Base-by-base conservation (phyloP, 2,888 invertebrate genomes). In the Hypercompe scribonia region DNA sequence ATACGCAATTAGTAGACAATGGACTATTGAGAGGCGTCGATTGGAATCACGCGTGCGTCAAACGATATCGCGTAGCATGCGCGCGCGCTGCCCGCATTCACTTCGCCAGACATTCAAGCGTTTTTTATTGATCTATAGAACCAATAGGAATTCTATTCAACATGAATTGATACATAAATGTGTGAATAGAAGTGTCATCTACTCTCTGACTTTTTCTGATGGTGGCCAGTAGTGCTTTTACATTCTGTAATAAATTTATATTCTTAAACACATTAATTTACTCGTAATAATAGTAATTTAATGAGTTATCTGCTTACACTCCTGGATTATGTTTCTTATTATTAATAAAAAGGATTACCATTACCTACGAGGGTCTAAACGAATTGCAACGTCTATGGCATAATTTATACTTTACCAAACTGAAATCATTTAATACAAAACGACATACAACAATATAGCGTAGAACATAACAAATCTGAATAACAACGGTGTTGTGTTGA, bases 1-100 rank as follows among this genome's bases (percentile, higher is more conserved):
- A 63, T 74, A 71, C 78, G 73, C 76, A 81, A 78, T 74, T 78
- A 78, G 70, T 67, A 86, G 81, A 89, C 88, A 89, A 89, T 89
- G 81, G 86, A 78, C 79, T 80, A 87, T 88, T 87, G 83, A 86
- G 78, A 71, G 69, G 72, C 78, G 74, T 72, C 70, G 80, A 80
- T 83, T 74, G 79, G 79, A 79, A 80, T 80, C 67, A 80, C 81
- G 84, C 82, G 84, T 86, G 85, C 86, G 86, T 87, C 87, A 86
- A 85, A 79, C 75, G 73, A 78, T 66, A 78, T 42, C 58, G 66
- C 64, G 71, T 78, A 79, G 82, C 78, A 81, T 81, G 84, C 81
- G 79, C 73, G 77, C 81, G 80, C 82, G 84, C 81, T 71, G 77
- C 65, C 70, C 68, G 73, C 78, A 79, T 81, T 78, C 68, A 68